Conservation (phyloP, 2,888 invertebrate genomes). For the Anticlea derivata region DNA sequence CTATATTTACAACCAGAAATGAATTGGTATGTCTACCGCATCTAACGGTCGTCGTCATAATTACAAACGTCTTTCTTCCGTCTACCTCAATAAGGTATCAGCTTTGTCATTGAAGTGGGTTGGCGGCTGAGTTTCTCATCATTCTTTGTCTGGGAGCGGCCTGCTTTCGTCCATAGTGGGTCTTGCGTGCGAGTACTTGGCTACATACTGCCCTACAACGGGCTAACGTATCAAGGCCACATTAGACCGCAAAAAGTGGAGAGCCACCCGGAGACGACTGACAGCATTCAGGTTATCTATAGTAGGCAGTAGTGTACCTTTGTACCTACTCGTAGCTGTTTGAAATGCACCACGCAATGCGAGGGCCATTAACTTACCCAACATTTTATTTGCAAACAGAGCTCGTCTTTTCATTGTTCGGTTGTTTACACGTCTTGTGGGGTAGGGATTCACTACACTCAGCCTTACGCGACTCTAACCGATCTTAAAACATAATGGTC, state of each 20-base stretch:
- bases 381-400: constrained; percentile 29
- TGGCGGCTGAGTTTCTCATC: constrained; percentile 61
- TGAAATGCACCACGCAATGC: constrained; percentile 40
- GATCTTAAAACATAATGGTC: not conserved
- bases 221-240: constrained; percentile 62
- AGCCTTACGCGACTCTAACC: no score
- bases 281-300: constrained; percentile 64
- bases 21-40: constrained; percentile 31
- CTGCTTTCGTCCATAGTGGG: constrained; percentile 65
- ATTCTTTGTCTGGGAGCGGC: constrained; percentile 62
- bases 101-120: constrained; percentile 44
- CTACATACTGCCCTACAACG: constrained; percentile 66
- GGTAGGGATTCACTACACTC: constrained; percentile 22
- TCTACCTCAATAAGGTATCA: constrained; percentile 38
- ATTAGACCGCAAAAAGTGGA: constrained; percentile 60
- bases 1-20: constrained; percentile 27
- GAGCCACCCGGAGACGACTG: constrained; percentile 60
- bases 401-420: constrained; percentile 18
- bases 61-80: constrained; percentile 37
- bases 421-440: constrained; percentile 16
- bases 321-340: constrained; percentile 37
- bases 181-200: constrained; percentile 40
- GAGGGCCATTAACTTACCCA: constrained; percentile 33
- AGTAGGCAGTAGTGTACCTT: constrained; percentile 38
- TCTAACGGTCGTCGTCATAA: constrained; percentile 29